These are phyloP conservation scores for Colistium nudipinnis DNA, from an alignment of 2,113 vertebrate genomes.

Conservation along the genomic window DNA sequence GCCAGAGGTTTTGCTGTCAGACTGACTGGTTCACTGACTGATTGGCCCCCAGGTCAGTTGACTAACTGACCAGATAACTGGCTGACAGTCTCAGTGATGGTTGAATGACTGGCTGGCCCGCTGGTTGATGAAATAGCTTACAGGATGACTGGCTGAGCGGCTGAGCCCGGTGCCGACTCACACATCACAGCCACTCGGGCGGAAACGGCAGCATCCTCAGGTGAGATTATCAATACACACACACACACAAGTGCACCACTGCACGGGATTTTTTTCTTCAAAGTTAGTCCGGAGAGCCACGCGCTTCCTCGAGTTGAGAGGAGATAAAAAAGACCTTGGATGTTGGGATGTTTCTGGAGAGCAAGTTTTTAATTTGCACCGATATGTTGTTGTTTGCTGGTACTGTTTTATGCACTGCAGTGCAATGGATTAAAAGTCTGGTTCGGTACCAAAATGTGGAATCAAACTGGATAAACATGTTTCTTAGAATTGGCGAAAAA, in stretches of 20 bases:
- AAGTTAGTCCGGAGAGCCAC: constrained; percentile 23
- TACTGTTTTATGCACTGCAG: constrained; percentile 27
- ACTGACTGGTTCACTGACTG: constrained; percentile 51
- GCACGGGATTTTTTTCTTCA: too few species aligned
- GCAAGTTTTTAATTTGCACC: constrained; percentile 29
- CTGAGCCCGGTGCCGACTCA: constrained; percentile 44
- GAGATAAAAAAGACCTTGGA: constrained; percentile 38
- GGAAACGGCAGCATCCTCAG: constrained; percentile 41
- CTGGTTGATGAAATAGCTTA: constrained; percentile 56
- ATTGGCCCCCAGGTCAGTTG: constrained; percentile 57
- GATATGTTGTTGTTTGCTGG: constrained; percentile 32
- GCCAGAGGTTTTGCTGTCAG: constrained; percentile 37
- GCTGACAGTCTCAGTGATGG: constrained; percentile 69
- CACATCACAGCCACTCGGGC: constrained; percentile 51
- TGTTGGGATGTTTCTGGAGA: constrained; percentile 29
- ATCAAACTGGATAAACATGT: constrained; percentile 52
- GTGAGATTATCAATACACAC: constrained; percentile 52
- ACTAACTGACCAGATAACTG: constrained; percentile 72
- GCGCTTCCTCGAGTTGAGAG: constrained; percentile 15
- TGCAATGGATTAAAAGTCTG: constrained; percentile 50
- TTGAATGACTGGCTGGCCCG: constrained; percentile 57
- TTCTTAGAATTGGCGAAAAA: constrained; percentile 16
- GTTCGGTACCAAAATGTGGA: constrained; percentile 47
- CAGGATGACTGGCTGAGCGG: constrained; percentile 54
- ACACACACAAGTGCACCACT: constrained; percentile 3